A percentile compares a stretch with the other conserved stretches of the same genome.
Evolutionary conservation across 53 echinoderm and acorn worm species (phyloP).

Genomic region (Astropecten irregularis): DNA sequence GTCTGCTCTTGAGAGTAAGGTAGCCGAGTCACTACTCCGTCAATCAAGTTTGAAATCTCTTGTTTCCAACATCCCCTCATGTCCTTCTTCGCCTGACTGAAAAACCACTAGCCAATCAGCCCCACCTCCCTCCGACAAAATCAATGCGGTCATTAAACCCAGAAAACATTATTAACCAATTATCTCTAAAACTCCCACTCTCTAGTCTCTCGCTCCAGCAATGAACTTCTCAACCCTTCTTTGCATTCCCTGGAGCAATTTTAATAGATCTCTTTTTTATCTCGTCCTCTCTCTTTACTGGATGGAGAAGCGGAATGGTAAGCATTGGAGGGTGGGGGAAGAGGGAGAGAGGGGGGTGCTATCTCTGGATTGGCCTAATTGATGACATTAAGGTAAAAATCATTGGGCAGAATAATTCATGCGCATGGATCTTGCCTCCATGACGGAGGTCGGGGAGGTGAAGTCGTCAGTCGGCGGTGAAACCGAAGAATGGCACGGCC

Average conservation of each 20-base stretch:
- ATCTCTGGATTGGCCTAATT: neutral
- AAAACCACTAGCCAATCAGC: neutral
- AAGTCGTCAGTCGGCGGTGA: neutral
- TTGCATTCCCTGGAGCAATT: no score
- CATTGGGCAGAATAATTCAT: constrained; percentile 6
- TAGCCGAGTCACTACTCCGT: no score
- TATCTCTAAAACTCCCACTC: neutral
- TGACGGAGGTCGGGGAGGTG: neutral
- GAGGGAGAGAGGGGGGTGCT: neutral
- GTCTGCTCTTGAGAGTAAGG: no score
- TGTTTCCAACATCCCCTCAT: no score
- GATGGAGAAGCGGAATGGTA: no score
- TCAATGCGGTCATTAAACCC: constrained; percentile 35
- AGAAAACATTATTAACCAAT: constrained; percentile 56
- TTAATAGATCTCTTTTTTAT: no score
- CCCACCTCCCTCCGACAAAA: neutral
- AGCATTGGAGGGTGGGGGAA: neutral
- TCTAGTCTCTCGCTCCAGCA: neutral
- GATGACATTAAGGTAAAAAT: constrained; percentile 15
- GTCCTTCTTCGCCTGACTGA: no score
- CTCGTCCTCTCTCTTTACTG: no score
- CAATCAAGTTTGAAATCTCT: no score
- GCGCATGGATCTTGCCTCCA: neutral
- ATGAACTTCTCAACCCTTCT: no score
- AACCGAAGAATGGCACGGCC: neutral